phyloP scores from a whole-genome alignment of 2,113 vertebrate species.

The Phaethon lepturus region DNA sequence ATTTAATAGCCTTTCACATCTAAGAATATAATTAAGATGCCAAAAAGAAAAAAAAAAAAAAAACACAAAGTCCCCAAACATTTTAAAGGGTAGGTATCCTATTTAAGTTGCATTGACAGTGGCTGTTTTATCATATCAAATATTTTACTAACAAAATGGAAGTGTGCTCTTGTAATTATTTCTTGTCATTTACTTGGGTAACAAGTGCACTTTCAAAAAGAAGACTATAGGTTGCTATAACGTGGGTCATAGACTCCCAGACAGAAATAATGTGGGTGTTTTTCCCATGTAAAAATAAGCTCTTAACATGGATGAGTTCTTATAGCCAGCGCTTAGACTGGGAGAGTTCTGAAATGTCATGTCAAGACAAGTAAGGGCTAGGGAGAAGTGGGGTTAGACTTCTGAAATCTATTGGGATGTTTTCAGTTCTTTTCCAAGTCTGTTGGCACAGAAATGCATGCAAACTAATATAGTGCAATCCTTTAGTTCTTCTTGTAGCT shows the following conservation, averaged over 20 bases:
- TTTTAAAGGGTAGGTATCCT: background rate
- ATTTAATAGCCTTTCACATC: background rate
- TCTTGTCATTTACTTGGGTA: background rate
- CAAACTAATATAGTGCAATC: background rate
- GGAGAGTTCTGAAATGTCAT: background rate
- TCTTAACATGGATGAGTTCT: background rate
- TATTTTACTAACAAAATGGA: background rate
- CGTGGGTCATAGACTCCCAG: background rate
- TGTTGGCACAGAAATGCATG: background rate
- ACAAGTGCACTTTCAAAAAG: background rate
- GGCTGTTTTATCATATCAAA: background rate
- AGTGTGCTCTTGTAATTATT: background rate
- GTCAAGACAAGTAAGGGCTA: background rate
- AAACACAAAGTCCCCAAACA: rapidly evolving
- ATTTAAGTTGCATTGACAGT: background rate
- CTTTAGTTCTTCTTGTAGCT: background rate
- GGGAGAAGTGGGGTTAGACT: background rate
- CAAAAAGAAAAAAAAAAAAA: background rate
- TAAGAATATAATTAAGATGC: background rate
- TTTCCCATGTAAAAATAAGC: background rate
- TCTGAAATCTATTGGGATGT: background rate
- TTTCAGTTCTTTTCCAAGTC: background rate
- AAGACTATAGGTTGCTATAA: background rate
- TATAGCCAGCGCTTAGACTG: background rate
- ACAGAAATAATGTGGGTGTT: background rate